Evolutionary conservation across 2,888 invertebrate species (phyloP), one percentile per base, ranked within the genome.

Genomic region (Drosophila formosana): DNA sequence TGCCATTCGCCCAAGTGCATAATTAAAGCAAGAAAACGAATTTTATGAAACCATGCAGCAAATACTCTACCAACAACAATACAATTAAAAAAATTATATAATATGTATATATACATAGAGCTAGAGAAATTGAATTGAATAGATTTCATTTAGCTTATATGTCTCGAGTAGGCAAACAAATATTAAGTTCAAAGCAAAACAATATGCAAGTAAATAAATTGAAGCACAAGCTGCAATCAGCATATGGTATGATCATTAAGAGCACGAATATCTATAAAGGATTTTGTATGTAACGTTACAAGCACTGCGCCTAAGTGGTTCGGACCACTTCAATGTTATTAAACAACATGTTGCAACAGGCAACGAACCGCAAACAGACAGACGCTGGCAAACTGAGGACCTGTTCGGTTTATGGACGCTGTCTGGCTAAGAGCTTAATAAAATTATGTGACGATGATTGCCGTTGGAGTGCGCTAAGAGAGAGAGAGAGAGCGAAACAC

Each of bases 391-490:
- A 73, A 61, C 49, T 75, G 39, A 46, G 43, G 57, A 49, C 47
- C 49, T 41, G 39, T 18, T 56, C 47, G 55, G 78, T 51, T 67
- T 76, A 64, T 64, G 74, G 73, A 51, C 55, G 61, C 72, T 58
- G 81, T 67, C 67, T 76, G 76, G 75, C 75, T 85, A 70, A 79
- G 72, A 78, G 81, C 75, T 83, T 85, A 88, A 85, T 85, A 88
- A 88, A 88, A 88, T 85, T 88, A 85, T 86, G 88, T 86, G 88
- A 83, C 86, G 83, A 86, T 88, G 83, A 86, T 83, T 82, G 83
- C 79, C 18, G 64, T 47, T 41, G 50, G 67, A 74, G 81, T 56
- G 32, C 28, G 47, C 49, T 51, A 51, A 52, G 37, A 28, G 39
- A 32, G 18, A 2, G 25, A 25, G 23, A 37, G 37, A n/a, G 37